Base-by-base conservation (phyloP, 2,797 vertebrate genomes). In the Anabacerthia variegaticeps region DNA sequence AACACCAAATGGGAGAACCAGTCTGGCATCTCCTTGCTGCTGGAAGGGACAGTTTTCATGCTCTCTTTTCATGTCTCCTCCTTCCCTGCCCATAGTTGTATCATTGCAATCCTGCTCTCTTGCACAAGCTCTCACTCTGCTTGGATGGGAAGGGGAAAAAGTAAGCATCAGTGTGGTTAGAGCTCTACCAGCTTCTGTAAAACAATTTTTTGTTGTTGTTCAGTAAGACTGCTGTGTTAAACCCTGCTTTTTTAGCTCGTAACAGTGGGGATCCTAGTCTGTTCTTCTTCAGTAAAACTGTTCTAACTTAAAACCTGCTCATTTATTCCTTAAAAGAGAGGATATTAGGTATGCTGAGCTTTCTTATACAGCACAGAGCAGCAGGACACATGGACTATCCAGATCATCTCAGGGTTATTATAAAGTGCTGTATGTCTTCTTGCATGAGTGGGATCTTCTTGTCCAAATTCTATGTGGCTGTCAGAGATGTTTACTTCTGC, bases 1-100 rank as follows among this genome's bases (percentile, higher is more conserved):
- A 4, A 10, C 41, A 73, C 9, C 24, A 55, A 82, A 52, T 6
- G 32, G 18, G 8, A 68, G 8, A 30, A 24, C 13, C n/a, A 63
- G 8, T 26, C 30, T 75, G 71, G 34, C 36, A 12, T 54, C 27
- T 61, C 36, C 12, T 66, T 63, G 22, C 37, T 83, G 46, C 46
- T 84, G 74, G 56, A n/a, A 84, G n/a, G 20, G 27, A 4, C 54
- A 62, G 21, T 8, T 34, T n/a, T 77, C 0, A 0, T 21, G 68
- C 24, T 18, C 41, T 71, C 9, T 78, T 85, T 56, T 74, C 12
- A 21, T 27, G 1, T 68, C 27, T 58, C 14, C 24, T 73, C 23
- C 26, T 90, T 77, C 36, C 10, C 30, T 67, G 52, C 14, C 24
- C 8, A 6, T 12, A 23, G 27, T 5, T 66, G 32, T 14, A 91